phyloP scores from a whole-genome alignment of 2,113 vertebrate genomes.

The Heloderma charlesbogerti region DNA sequence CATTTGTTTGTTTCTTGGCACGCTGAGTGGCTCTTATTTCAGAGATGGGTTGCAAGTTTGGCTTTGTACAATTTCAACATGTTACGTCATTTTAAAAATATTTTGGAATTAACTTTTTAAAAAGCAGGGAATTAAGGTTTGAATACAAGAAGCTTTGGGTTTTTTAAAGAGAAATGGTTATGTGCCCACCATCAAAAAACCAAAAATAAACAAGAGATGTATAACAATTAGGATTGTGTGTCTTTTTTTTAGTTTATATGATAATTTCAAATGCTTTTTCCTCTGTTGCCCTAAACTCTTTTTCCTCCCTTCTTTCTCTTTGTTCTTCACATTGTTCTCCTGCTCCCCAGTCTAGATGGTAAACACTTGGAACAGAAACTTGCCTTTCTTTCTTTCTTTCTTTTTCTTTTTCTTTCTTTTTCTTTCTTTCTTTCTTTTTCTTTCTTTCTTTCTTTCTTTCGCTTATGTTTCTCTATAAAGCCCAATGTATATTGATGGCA shows the following conservation, averaged over 20 bases:
- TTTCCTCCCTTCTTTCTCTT: background rate
- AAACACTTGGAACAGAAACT: too few relatives aligned
- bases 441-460: too few relatives aligned
- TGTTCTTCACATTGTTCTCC: background rate
- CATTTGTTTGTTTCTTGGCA: background rate
- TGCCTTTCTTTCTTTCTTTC: background rate
- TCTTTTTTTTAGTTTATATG: background rate
- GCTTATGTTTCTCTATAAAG: background rate
- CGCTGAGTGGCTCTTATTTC: background rate
- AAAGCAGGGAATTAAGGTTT: background rate
- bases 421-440: too few relatives aligned
- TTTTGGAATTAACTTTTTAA: background rate
- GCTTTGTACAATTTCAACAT: background rate
- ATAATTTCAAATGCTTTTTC: background rate
- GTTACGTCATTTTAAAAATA: background rate
- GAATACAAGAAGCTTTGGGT: background rate
- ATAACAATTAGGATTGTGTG: conserved; percentile 32
- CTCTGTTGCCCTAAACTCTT: background rate
- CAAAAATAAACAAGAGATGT: background rate
- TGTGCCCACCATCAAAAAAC: background rate
- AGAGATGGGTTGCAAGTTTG: background rate
- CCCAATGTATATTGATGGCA: background rate
- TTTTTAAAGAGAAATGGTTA: background rate
- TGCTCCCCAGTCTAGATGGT: background rate
- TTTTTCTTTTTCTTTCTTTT: too few relatives aligned